Percentiles rank a stretch among this genome's conserved stretches.
phyloP scores from a whole-genome alignment of 92 coral and sea anemone genomes.

The Montipora capitata region DNA sequence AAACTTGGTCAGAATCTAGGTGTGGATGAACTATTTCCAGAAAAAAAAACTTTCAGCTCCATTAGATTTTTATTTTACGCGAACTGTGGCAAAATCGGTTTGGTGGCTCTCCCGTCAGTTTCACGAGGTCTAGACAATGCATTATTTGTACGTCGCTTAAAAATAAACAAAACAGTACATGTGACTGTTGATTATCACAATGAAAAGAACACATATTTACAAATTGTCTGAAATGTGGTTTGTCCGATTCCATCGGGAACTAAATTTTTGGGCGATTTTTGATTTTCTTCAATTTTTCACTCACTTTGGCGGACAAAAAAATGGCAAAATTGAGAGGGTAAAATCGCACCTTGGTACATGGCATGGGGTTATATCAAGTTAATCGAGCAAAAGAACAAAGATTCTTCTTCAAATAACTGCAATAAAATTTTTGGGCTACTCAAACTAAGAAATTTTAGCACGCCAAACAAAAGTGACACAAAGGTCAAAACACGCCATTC shows the following conservation, averaged over 20 bases:
- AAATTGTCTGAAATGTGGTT: background rate
- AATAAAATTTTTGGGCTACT: slow-evolving; percentile 1
- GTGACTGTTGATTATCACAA: background rate
- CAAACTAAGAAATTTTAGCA: background rate
- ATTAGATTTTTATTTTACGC: too few species aligned
- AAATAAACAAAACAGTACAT: background rate
- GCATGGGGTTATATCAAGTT: background rate
- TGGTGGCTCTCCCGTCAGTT: too few species aligned
- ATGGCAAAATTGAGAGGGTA: background rate
- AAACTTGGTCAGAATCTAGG: too few species aligned
- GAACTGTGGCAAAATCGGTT: too few species aligned
- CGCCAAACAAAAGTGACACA: background rate
- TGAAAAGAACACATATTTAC: slow-evolving; percentile 3
- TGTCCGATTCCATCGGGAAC: background rate
- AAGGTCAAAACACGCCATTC: background rate
- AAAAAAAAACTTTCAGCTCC: too few species aligned
- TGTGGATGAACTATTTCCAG: too few species aligned
- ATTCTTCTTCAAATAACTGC: background rate
- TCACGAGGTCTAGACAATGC: too few species aligned
- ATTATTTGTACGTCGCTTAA: too few species aligned
- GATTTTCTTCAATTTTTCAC: background rate
- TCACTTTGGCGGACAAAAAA: background rate
- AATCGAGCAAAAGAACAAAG: background rate
- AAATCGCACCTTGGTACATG: background rate
- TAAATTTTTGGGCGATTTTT: background rate